Base-by-base conservation (phyloP, 2,113 vertebrate species). In the Pycnonotus jocosus region DNA sequence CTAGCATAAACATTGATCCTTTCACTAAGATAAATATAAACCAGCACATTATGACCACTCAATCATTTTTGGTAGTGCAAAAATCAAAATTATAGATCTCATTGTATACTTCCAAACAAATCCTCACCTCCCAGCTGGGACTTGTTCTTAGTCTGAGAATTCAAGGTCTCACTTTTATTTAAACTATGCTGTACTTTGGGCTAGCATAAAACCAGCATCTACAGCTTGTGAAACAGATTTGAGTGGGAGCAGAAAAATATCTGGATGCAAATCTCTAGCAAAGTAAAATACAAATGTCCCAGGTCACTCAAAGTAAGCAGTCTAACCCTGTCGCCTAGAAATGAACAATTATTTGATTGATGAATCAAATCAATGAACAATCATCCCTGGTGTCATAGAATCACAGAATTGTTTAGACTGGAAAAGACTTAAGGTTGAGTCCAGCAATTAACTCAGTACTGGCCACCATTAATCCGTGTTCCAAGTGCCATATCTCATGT, bases 11-110 rank as follows among this genome's bases (percentile, higher is more conserved):
- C 8, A 57, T 8, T 33, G 33, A 74, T 47, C 21, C n/a, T 61
- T 65, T 68, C 37, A 33, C 13, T 35, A 51, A 73, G 18, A 25
- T 1, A 31, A 7, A 54, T 65, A 21, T 31, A 65, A 53, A 47
- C 1, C 3, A 54, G 30, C 30, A 50, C 13, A 44, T 70, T 90
- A n/a, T 64, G 14, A 54, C 15, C 35, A 37, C 22, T 50, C 30
- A 65, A 57, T 74, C 5, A 38, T 28, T 53, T 88, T 30, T 0
- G 0, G 13, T 11, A 42, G 20, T 5, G 9, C 2, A 8, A 47
- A 60, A 9, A n/a, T 45, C 38, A 64, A 37, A 84, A 68, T 0
- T 0, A 24, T 23, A 47, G 11, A 37, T 65, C 10, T 65, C 12
- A 20, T 6, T 31, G 24, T 27, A 9, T 44, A 45, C 15, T 84